phyloP scores from a whole-genome alignment of 2,797 vertebrate species.

The Poecilia wingei region DNA sequence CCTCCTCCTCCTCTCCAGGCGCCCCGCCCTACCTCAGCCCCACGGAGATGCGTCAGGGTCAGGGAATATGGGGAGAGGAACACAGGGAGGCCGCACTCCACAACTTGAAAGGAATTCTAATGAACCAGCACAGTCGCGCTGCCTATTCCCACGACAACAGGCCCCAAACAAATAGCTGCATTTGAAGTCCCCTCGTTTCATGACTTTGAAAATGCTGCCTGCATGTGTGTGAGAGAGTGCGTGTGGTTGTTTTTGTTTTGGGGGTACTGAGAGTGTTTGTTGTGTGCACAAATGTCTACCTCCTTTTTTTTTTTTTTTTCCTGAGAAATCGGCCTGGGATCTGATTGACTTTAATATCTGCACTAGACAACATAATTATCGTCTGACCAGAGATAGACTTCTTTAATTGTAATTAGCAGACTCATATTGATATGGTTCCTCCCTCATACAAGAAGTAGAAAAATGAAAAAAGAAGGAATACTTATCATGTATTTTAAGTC shows the following conservation, averaged over 20 bases:
- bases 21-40: conserved; percentile 81
- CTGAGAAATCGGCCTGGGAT: conserved; percentile 68
- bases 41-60: conserved; percentile 80
- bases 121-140: conserved; percentile 81
- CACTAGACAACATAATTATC: conserved; percentile 70
- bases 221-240: conserved; percentile 50
- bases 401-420: conserved; percentile 53
- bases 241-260: conserved; percentile 69
- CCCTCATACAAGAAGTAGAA: not conserved
- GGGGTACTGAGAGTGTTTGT: conserved; percentile 58
- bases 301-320: conserved; percentile 39
- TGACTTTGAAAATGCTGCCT: conserved; percentile 81
- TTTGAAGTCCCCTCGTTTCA: conserved; percentile 87
- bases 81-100: conserved; percentile 83
- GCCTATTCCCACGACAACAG: conserved; percentile 86
- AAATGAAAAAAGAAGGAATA: not conserved
- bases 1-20: conserved; percentile 42
- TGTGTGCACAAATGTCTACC: conserved; percentile 50
- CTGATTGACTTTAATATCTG: conserved; percentile 71
- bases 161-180: conserved; percentile 88
- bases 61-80: conserved; percentile 85
- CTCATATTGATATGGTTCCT: conserved; percentile 23
- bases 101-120: conserved; percentile 88
- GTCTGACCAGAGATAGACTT: conserved; percentile 64
- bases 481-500: conserved; percentile 21